Conservation (phyloP, 2,888 invertebrate genomes). For the Drosophila nigricruria region DNA sequence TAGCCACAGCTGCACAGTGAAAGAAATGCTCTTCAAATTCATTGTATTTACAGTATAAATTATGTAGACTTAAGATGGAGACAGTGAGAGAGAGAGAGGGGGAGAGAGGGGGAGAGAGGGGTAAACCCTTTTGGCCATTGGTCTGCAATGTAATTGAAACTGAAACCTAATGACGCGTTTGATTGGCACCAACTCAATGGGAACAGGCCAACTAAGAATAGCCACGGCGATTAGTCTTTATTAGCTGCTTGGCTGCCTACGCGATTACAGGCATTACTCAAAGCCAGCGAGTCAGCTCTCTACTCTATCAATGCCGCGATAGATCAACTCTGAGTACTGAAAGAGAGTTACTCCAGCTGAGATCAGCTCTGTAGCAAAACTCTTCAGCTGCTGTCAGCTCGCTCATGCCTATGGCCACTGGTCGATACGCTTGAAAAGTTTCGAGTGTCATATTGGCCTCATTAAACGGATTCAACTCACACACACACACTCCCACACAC, state of each 20-base stretch:
- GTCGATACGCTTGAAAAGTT: neutral
- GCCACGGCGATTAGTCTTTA: conserved; percentile 81
- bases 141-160: conserved; percentile 26
- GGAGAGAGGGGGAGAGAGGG: neutral
- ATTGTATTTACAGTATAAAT: conserved; percentile 43
- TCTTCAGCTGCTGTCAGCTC: too few relatives aligned
- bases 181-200: conserved; percentile 31
- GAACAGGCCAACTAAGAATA: conserved; percentile 33
- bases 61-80: conserved; percentile 40
- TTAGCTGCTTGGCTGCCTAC: conserved; percentile 45
- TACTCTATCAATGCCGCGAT: neutral
- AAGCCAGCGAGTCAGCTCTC: conserved; percentile 1
- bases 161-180: conserved; percentile 53
- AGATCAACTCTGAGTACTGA: neutral
- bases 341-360: neutral
- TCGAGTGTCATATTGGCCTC: neutral
- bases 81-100: neutral
- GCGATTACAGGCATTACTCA: conserved; percentile 27
- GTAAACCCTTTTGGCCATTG: conserved; percentile 14
- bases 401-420: neutral
- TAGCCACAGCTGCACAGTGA: conserved; percentile 14
- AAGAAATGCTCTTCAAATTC: conserved; percentile 22
- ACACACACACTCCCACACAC: neutral
- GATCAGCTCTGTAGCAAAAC: neutral
- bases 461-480: neutral